A percentile compares a stretch with the other conserved stretches of the same genome.
phyloP scores from a whole-genome alignment of 2,888 invertebrate species.

The Philereme vetulata region DNA sequence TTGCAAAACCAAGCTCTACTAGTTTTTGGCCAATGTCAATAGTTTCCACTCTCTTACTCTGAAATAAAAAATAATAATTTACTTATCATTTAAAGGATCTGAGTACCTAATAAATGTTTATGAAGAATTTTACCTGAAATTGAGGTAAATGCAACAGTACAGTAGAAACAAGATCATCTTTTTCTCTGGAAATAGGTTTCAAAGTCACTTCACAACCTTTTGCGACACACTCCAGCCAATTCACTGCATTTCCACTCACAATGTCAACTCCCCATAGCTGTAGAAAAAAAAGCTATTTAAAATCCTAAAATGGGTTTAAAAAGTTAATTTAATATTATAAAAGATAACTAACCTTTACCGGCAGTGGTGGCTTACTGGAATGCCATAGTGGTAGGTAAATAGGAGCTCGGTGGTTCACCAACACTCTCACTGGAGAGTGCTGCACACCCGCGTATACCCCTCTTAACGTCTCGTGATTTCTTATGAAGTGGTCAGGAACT shows the following conservation, averaged over 20 bases:
- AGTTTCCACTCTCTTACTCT: constrained; percentile 69
- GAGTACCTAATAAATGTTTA: background rate
- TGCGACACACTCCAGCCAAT: constrained; percentile 84
- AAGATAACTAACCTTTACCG: constrained; percentile 72
- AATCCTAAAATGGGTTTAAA: no score
- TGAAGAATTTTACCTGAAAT: constrained; percentile 53
- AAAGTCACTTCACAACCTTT: constrained; percentile 75
- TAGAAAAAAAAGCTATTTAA: constrained; percentile 10
- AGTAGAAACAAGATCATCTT: constrained; percentile 73
- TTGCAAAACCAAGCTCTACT: constrained; percentile 78
- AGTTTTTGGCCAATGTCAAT: constrained; percentile 74
- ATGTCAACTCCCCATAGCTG: constrained; percentile 80
- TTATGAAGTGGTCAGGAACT: constrained; percentile 83
- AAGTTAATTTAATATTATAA: no score
- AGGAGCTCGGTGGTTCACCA: constrained; percentile 83
- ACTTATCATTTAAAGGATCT: background rate
- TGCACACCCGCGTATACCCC: constrained; percentile 81
- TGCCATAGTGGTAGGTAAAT: constrained; percentile 81
- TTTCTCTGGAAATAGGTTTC: constrained; percentile 73
- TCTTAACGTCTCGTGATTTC: constrained; percentile 74
- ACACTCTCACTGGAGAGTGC: constrained; percentile 75
- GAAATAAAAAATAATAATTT: constrained; percentile 44
- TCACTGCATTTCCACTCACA: constrained; percentile 80
- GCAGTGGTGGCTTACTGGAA: constrained; percentile 75
- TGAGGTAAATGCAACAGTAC: constrained; percentile 74